These are phyloP conservation scores for Phaethornis superciliosus DNA, from an alignment of 2,113 vertebrate genomes.

Conservation along the genomic window DNA sequence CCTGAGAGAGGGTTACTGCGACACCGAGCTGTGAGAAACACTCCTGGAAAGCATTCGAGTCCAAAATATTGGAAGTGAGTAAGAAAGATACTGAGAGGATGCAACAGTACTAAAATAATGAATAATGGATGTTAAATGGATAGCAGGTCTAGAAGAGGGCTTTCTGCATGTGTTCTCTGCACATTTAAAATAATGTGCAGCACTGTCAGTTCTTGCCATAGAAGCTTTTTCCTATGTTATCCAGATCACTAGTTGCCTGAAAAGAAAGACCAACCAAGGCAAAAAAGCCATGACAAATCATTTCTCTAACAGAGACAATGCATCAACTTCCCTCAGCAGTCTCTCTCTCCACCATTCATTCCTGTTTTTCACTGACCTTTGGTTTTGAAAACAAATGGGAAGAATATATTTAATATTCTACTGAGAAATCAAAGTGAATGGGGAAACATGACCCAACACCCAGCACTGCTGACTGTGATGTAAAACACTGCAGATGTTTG, in stretches of 20 bases:
- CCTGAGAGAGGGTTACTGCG: neutral
- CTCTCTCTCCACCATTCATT: neutral
- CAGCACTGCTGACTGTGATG: neutral
- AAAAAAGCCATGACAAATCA: constrained; percentile 38
- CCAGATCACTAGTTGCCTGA: neutral
- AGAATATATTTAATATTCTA: neutral
- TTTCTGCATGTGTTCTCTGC: constrained; percentile 21
- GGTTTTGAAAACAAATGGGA: constrained; percentile 7
- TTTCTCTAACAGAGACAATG: constrained; percentile 14
- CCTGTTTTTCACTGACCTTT: constrained; percentile 19
- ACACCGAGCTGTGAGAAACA: neutral
- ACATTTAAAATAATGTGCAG: neutral
- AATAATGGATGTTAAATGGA: neutral
- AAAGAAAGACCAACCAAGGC: constrained; percentile 26
- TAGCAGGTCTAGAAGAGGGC: neutral
- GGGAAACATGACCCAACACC: neutral
- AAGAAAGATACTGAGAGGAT: neutral
- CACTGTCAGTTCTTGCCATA: neutral
- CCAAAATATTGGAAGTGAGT: neutral
- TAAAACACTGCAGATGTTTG: constrained; percentile 25
- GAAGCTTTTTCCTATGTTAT: constrained; percentile 20
- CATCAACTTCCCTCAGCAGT: constrained; percentile 11
- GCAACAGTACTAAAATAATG: neutral
- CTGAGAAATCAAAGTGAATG: neutral
- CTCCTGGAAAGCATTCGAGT: neutral